Conservation (phyloP, 2,797 vertebrate genomes). For the Diglossa cyanea region DNA sequence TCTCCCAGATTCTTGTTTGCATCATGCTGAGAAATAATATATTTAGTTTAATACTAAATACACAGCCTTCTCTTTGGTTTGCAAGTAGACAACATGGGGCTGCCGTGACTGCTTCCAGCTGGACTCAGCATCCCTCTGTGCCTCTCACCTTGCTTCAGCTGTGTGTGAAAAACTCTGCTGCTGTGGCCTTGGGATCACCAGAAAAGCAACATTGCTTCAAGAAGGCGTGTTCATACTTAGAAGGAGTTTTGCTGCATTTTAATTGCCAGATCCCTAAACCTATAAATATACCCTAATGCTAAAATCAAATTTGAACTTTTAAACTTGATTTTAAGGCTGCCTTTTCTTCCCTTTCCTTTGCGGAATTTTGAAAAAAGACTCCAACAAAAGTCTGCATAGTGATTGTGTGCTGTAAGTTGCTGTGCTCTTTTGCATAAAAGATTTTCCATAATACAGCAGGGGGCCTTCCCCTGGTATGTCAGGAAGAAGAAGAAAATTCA, state of each 20-base stretch:
- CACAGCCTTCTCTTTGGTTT: not conserved
- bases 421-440: conserved; percentile 80
- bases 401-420: conserved; percentile 73
- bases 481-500: conserved; percentile 77
- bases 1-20: not conserved
- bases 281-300: not conserved
- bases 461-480: conserved; percentile 75
- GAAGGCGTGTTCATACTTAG: not conserved
- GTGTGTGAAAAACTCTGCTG: not conserved
- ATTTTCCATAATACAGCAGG: conserved; percentile 80
- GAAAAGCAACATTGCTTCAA: not conserved
- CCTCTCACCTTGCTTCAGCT: not conserved
- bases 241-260: conserved; percentile 8
- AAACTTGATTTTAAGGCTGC: conserved; percentile 46
- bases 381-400: conserved; percentile 62
- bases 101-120: not conserved
- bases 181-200: not conserved
- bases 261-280: not conserved
- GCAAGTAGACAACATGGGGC: not conserved
- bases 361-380: not conserved
- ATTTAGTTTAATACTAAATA: not conserved
- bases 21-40: not conserved
- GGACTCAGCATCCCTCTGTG: not conserved
- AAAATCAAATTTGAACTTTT: conserved; percentile 47
- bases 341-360: not conserved